These are phyloP conservation scores for Psephotus haematonotus DNA, from an alignment of 2,113 vertebrate species.

Conservation along the genomic window DNA sequence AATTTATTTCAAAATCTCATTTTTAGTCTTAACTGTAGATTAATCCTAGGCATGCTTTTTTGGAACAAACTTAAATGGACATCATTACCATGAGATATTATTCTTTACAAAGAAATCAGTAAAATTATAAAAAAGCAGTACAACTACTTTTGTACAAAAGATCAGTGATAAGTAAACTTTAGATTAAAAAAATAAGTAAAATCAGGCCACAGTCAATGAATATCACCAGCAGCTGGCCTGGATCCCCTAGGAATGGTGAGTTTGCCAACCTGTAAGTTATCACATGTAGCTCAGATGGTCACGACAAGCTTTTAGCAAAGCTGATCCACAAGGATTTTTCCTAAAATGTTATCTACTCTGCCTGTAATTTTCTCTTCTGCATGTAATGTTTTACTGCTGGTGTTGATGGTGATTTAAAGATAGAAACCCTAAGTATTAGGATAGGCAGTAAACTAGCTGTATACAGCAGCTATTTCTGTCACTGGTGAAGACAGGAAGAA, in stretches of 20 bases:
- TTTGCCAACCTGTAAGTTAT: neutral
- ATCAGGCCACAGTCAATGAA: neutral
- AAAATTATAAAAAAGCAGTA: neutral
- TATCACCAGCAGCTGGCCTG: neutral
- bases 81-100: neutral
- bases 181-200: neutral
- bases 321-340: neutral
- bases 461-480: neutral
- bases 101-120: neutral
- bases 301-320: neutral
- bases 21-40: conserved; percentile 16
- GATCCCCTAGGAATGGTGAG: neutral
- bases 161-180: neutral
- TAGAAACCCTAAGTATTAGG: neutral
- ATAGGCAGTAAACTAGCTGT: neutral
- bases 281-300: neutral
- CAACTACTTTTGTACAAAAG: neutral
- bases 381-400: neutral
- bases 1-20: neutral
- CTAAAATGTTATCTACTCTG: neutral
- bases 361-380: neutral
- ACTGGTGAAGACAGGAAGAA: neutral
- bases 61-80: neutral
- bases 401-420: neutral
- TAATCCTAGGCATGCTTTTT: neutral